A percentile compares a stretch with the other conserved stretches of the same genome.
phyloP scores from a whole-genome alignment of 2,888 invertebrate species.

The Cataglyphis rosenhaueri region DNA sequence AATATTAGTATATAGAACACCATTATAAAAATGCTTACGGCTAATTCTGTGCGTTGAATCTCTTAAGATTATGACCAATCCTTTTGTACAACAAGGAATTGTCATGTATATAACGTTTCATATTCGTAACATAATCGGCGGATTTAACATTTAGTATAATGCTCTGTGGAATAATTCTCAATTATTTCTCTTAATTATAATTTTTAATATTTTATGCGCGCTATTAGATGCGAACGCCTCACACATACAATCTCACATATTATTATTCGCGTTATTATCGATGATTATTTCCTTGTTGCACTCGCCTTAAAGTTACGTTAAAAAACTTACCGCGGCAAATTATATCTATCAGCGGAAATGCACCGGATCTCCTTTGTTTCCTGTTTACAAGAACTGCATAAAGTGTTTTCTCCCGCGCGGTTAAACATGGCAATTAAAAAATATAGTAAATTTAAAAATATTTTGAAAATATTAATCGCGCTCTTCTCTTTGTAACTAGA shows the following conservation, averaged over 20 bases:
- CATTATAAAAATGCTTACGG: conserved; percentile 81
- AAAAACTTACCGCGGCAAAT: conserved; percentile 44
- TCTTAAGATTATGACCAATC: conserved; percentile 76
- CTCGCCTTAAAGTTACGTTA: conserved; percentile 55
- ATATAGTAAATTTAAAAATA: conserved; percentile 14
- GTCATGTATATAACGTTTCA: conserved; percentile 12
- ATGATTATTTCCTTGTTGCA: conserved; percentile 59
- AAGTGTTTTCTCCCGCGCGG: not conserved
- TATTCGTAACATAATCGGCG: not conserved
- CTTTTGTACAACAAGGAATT: conserved; percentile 61
- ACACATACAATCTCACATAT: not conserved
- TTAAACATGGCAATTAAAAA: not conserved
- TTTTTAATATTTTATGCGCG: not conserved
- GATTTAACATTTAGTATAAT: not conserved
- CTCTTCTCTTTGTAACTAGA: not conserved
- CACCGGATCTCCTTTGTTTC: not conserved
- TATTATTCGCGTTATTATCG: not conserved
- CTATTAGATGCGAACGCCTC: not conserved
- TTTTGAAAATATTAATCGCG: conserved; percentile 18
- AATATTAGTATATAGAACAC: conserved; percentile 73
- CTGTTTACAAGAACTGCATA: not conserved
- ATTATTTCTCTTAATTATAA: not conserved
- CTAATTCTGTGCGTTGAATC: conserved; percentile 83
- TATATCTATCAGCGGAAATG: conserved; percentile 57
- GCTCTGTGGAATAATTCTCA: not conserved